Conservation (phyloP, 1,140 invertebrate species). For the Ceratosolen fusciceps region DNA sequence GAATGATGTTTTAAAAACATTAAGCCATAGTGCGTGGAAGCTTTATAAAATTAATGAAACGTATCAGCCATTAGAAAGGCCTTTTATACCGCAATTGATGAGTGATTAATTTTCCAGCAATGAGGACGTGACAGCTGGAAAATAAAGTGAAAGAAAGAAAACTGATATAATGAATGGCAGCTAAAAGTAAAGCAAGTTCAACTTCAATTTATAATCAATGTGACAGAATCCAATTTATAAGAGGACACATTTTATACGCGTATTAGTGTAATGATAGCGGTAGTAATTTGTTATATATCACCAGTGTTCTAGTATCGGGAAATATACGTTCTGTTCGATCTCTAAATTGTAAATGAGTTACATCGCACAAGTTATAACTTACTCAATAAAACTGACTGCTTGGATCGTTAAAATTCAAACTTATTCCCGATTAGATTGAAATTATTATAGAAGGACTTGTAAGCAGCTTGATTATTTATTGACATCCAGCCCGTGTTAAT, state of each 20-base stretch:
- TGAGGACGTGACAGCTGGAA: constrained; percentile 6
- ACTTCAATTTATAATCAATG: constrained; percentile 15
- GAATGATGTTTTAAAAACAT: not conserved
- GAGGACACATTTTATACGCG: not conserved
- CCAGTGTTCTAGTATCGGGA: not conserved
- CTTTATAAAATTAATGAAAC: not conserved
- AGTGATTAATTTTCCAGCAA: constrained; percentile 17
- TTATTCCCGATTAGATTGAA: constrained; percentile 33
- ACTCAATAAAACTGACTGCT: not conserved
- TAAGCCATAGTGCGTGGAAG: not conserved
- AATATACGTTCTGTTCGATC: not conserved
- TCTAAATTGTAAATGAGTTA: constrained; percentile 23
- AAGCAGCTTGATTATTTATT: too few relatives aligned
- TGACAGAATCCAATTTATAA: not conserved
- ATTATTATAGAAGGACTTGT: not conserved
- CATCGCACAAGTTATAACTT: constrained; percentile 3
- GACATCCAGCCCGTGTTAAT: too few relatives aligned
- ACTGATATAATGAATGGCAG: not conserved
- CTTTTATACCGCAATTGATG: constrained; percentile 9
- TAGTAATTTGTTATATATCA: constrained; percentile 16
- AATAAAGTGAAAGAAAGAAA: constrained; percentile 10
- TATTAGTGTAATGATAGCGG: not conserved
- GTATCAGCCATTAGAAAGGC: constrained; percentile 40
- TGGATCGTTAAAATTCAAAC: too few relatives aligned
- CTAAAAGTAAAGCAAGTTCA: constrained; percentile 6